Evolutionary conservation across 2,888 invertebrate species (phyloP).

Genomic region (Leptopilina drosophilae): DNA sequence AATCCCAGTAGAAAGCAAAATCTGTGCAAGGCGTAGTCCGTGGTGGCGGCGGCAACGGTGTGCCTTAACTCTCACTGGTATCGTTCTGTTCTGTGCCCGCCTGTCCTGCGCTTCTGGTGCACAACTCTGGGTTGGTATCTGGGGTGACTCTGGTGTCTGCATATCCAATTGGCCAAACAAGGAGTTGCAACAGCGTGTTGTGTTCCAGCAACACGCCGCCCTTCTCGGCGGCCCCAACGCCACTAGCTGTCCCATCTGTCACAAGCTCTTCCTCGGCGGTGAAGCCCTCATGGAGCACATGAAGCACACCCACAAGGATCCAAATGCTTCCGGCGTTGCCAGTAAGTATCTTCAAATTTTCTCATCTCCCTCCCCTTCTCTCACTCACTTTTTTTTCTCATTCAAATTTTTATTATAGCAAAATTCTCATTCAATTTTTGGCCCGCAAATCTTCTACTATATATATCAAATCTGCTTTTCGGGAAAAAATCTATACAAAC

Average conservation of each 20-base stretch:
- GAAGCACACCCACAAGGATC: slow-evolving; percentile 97
- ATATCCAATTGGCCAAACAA: slow-evolving; percentile 69
- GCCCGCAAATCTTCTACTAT: too few species aligned
- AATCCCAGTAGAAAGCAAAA: slow-evolving; percentile 41
- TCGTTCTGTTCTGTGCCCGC: slow-evolving; percentile 72
- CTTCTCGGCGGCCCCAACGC: slow-evolving; percentile 94
- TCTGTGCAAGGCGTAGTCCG: slow-evolving; percentile 62
- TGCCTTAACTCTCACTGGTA: slow-evolving; percentile 69
- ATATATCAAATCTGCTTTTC: too few species aligned
- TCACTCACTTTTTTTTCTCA: slow-evolving; percentile 47
- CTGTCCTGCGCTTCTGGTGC: slow-evolving; percentile 72
- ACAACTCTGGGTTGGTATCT: slow-evolving; percentile 67
- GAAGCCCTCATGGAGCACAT: slow-evolving; percentile 97
- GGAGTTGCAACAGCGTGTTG: slow-evolving; percentile 95
- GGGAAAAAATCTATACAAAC: too few species aligned
- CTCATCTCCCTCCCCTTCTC: slow-evolving; percentile 49
- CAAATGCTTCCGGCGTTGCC: slow-evolving; percentile 91
- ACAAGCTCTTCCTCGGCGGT: slow-evolving; percentile 95
- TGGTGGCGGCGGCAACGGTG: slow-evolving; percentile 62
- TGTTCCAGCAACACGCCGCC: slow-evolving; percentile 96
- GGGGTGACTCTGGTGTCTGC: slow-evolving; percentile 64
- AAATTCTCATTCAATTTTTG: too few species aligned
- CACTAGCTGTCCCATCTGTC: slow-evolving; percentile 94
- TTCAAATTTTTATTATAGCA: too few species aligned
- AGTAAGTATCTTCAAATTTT: slow-evolving; percentile 82